Evolutionary conservation across 1,140 invertebrate species (phyloP).

Genomic region (Drosophila neocordata): DNA sequence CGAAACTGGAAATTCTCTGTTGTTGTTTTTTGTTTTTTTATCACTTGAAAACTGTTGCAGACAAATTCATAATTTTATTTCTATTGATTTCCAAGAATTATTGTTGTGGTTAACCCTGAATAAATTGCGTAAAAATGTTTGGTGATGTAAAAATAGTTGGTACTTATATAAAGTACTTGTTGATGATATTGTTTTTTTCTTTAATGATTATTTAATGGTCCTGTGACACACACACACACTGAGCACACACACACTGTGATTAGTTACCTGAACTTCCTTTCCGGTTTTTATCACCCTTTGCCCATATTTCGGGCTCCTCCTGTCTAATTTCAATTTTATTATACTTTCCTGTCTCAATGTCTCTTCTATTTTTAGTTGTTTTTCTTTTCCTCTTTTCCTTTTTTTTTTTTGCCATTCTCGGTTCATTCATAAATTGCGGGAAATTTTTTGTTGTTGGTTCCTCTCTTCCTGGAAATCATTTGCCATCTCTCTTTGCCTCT

Average conservation of each 20-base stretch:
- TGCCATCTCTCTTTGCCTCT: not conserved
- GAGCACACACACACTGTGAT: constrained; percentile 8
- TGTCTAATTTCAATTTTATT: constrained; percentile 14
- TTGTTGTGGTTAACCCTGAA: constrained; percentile 8
- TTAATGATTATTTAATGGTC: constrained; percentile 78
- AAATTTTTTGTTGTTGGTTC: constrained; percentile 46
- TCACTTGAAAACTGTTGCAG: constrained; percentile 17
- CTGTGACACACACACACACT: constrained; percentile 44
- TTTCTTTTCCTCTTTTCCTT: constrained; percentile 21
- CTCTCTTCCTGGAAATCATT: not conserved
- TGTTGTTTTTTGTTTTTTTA: constrained; percentile 29
- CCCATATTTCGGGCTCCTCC: not conserved
- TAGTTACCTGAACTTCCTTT: constrained; percentile 65
- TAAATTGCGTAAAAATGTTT: constrained; percentile 18
- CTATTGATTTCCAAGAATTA: constrained; percentile 4
- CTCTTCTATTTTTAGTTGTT: constrained; percentile 45
- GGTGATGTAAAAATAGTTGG: constrained; percentile 44
- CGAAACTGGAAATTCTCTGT: not conserved
- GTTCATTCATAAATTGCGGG: constrained; percentile 75
- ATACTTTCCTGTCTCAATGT: not conserved
- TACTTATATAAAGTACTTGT: constrained; percentile 20
- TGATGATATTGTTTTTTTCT: constrained; percentile 20
- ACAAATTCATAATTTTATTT: not conserved
- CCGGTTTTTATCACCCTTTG: constrained; percentile 57
- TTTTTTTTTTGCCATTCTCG: constrained; percentile 20